These are phyloP conservation scores for Campylomormyrus tamandua DNA, from an alignment of 2,113 vertebrate genomes.

Conservation along the genomic window DNA sequence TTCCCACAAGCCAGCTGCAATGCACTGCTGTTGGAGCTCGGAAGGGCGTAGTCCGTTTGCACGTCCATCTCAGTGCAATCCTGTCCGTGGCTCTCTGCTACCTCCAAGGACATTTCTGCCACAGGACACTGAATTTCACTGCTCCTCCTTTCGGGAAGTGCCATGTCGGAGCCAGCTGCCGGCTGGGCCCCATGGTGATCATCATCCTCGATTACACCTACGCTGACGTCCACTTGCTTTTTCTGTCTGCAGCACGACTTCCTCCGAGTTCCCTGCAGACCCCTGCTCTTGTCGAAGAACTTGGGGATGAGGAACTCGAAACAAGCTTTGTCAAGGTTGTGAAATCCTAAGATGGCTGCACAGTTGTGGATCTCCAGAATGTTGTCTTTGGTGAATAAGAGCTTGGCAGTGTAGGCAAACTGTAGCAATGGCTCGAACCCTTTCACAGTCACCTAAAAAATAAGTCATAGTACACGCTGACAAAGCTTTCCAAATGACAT, in stretches of 20 bases:
- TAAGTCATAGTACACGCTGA: neutral
- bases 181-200: conserved; percentile 46
- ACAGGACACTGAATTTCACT: conserved; percentile 25
- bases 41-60: conserved; percentile 51
- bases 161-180: conserved; percentile 45
- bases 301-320: conserved; percentile 90
- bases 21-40: conserved; percentile 68
- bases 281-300: conserved; percentile 62
- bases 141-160: conserved; percentile 41
- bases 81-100: conserved; percentile 47
- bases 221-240: conserved; percentile 24
- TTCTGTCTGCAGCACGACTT: conserved; percentile 49
- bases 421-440: conserved; percentile 89
- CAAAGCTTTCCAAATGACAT: neutral
- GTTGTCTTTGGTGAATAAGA: conserved; percentile 87
- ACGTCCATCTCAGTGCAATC: conserved; percentile 47
- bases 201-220: conserved; percentile 39
- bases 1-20: conserved; percentile 67
- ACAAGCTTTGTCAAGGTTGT: conserved; percentile 82
- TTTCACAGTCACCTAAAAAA: conserved; percentile 76
- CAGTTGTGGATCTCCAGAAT: conserved; percentile 80
- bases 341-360: conserved; percentile 77
- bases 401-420: conserved; percentile 90
- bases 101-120: conserved; percentile 41
- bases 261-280: conserved; percentile 48